A percentile compares a stretch with the other conserved stretches of the same genome.
Conservation (phyloP, 2,888 invertebrate species). For the Drosophila fungiperda region DNA sequence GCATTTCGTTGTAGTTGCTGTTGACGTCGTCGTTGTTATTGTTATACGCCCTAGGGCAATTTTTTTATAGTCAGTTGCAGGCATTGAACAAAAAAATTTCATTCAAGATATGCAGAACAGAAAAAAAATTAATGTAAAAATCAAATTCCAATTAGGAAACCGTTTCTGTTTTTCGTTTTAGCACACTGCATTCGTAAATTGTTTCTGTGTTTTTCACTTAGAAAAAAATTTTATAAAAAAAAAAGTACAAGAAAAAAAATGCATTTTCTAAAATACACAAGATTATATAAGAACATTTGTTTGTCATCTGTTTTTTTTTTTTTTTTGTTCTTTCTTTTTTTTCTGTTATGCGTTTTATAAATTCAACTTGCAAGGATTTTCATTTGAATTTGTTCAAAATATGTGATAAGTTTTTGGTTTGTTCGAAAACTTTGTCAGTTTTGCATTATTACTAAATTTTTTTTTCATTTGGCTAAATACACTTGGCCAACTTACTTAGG, state of each 20-base stretch:
- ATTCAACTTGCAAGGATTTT: constrained; percentile 56
- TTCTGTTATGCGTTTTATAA: constrained; percentile 15
- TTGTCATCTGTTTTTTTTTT: constrained; percentile 6
- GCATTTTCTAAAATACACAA: constrained; percentile 37
- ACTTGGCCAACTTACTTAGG: constrained; percentile 85
- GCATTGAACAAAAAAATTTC: constrained; percentile 43
- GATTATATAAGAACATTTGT: constrained; percentile 57
- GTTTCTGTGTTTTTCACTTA: constrained; percentile 52
- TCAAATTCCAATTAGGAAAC: constrained; percentile 35
- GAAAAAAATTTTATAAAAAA: constrained; percentile 75
- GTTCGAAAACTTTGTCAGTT: constrained; percentile 32
- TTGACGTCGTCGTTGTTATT: constrained; percentile 25
- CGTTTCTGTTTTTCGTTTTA: constrained; percentile 15
- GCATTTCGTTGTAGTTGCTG: constrained; percentile 11
- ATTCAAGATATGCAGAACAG: constrained; percentile 41
- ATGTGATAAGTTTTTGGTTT: constrained; percentile 31
- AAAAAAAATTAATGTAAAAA: constrained; percentile 27
- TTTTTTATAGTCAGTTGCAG: constrained; percentile 67
- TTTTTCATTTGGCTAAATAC: constrained; percentile 21
- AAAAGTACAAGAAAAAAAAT: constrained; percentile 15
- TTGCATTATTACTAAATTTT: constrained; percentile 8
- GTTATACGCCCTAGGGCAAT: constrained; percentile 58
- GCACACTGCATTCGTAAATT: constrained; percentile 33
- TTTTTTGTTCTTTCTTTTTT: constrained; percentile 12
- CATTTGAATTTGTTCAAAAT: constrained; percentile 14